Conservation (phyloP, 2,888 invertebrate species). For the Ferdinandea cuprea region DNA sequence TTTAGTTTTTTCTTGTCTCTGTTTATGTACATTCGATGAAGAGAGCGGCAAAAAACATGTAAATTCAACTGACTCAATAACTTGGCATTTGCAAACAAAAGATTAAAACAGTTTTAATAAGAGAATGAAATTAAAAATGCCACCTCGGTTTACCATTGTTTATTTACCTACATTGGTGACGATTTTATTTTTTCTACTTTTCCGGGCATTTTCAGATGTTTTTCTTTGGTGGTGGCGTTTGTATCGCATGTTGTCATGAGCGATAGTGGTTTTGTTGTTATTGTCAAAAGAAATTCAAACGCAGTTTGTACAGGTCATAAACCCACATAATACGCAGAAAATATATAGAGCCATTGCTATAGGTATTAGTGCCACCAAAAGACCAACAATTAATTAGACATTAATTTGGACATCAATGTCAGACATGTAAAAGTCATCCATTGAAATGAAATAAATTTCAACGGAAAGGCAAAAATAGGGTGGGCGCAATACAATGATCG, state of each 20-base stretch:
- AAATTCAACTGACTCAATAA: slow-evolving; percentile 6
- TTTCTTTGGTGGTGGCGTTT: background rate
- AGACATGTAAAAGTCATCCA: background rate
- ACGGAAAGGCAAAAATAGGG: background rate
- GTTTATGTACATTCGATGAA: background rate
- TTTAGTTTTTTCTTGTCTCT: background rate
- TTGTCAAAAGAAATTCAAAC: background rate
- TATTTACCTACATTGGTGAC: slow-evolving; percentile 22
- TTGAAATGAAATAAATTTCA: background rate
- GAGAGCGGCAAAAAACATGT: background rate
- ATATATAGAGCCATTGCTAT: slow-evolving; percentile 3
- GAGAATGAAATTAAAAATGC: too few relatives aligned
- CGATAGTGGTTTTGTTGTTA: slow-evolving; percentile 8
- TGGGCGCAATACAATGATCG: background rate
- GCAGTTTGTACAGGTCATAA: background rate
- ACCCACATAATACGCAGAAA: slow-evolving; percentile 8
- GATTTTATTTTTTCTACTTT: background rate
- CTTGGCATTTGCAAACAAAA: slow-evolving; percentile 22
- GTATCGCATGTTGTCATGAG: slow-evolving; percentile 4
- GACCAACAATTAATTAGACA: slow-evolving; percentile 20
- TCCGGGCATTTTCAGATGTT: background rate
- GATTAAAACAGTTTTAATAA: slow-evolving; percentile 27
- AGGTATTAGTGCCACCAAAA: slow-evolving; percentile 1
- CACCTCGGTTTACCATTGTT: slow-evolving; percentile 15
- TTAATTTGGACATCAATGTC: slow-evolving; percentile 25